Base-by-base conservation (phyloP, 2,888 invertebrate genomes). In the Caradrina kadenii region DNA sequence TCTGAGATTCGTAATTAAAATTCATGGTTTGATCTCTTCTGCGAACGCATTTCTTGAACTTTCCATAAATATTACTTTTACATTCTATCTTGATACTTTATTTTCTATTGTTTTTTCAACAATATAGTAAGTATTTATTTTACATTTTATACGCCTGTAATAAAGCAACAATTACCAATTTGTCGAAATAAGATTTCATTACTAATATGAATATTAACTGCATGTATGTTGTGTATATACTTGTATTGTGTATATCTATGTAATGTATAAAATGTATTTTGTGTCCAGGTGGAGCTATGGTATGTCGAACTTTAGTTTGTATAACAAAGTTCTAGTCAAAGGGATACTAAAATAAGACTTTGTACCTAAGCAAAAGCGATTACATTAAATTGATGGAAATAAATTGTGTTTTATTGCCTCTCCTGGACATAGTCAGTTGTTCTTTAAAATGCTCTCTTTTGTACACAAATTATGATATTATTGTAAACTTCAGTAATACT, bases 401-500 rank as follows among this genome's bases (percentile, higher is more conserved):
- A 62, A 66, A 65, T 66, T 55, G 63, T 72, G 72, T 72, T 73
- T 76, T 60, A 73, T 68, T 72, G 63, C 62, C 73, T 70, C 73
- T 63, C 66, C 65, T 72, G 77, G 76, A 83, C 79, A 74, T 68
- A 60, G 13, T 10, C 58, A 42, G 55, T 54, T 54, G 35, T 71
- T 76, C 63, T 53, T 52, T 73, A 68, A 69, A 76, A 73, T 68
- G 81, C 86, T 83, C 84, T 86, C 83, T 86, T 79, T 73, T 82
- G 71, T 81, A 76, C 71, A 80, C 72, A 80, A 75, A 62, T 68
- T 45, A 76, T 68, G 59, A 80, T 76, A 74, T 67, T 66, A 73
- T 76, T 75, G 58, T 82, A 70, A 67, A 81, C 65, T 76, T 71
- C 64, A 61, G 65, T 73, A 76, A 78, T 72, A 82, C 76, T 76